A percentile compares a stretch with the other conserved stretches of the same genome.
phyloP scores from a whole-genome alignment of 2,888 invertebrate genomes.

The Drosophila limbata region DNA sequence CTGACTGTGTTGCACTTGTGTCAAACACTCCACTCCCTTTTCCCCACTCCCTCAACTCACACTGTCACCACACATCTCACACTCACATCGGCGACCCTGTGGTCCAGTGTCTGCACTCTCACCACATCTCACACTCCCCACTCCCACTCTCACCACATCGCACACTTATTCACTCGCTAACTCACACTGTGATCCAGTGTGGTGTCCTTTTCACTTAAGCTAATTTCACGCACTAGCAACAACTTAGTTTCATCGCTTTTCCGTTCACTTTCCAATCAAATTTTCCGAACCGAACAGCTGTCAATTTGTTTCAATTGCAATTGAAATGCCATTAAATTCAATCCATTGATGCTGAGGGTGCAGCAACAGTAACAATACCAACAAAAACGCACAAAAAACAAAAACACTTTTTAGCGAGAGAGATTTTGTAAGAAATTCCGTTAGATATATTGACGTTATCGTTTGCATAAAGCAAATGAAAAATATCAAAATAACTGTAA shows the following conservation, averaged over 20 bases:
- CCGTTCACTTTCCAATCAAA: conserved; percentile 51
- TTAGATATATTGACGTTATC: conserved; percentile 44
- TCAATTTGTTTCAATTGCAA: conserved; percentile 62
- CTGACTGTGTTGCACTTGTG: conserved; percentile 11
- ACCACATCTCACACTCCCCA: not conserved
- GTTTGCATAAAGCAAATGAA: conserved; percentile 38
- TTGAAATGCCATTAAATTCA: conserved; percentile 59
- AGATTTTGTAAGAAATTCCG: conserved; percentile 55
- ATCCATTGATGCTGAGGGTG: conserved; percentile 15
- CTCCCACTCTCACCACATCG: conserved; percentile 1
- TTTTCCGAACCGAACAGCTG: conserved; percentile 66
- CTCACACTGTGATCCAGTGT: conserved; percentile 12
- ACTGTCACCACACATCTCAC: not conserved
- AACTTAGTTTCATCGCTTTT: conserved; percentile 29
- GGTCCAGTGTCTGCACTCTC: conserved; percentile 10
- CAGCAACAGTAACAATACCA: conserved; percentile 8
- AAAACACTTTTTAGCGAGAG: not conserved
- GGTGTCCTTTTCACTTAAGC: conserved; percentile 65
- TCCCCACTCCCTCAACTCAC: not conserved
- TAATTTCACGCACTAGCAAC: conserved; percentile 83
- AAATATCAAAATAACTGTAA: conserved; percentile 61
- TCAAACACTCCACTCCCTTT: conserved; percentile 27
- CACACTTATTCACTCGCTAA: conserved; percentile 1
- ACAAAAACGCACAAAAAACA: conserved; percentile 5
- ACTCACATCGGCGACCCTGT: conserved; percentile 7